Conservation (phyloP, 2,113 vertebrate species). For the Lepisosteus oculatus region DNA sequence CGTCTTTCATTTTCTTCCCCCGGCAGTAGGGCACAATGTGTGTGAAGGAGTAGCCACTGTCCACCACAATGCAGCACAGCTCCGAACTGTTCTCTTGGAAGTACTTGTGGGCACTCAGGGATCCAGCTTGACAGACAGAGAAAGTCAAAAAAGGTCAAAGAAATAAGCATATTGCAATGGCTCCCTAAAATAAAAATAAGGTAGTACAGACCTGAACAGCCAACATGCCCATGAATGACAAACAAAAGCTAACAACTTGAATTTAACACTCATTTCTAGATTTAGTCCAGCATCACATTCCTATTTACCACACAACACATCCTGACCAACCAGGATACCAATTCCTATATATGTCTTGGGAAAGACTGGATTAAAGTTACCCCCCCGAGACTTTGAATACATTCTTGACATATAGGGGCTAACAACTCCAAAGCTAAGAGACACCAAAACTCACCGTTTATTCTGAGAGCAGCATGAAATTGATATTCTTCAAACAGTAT, state of each 20-base stretch:
- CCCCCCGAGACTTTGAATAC: too few relatives aligned
- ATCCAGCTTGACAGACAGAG: slow-evolving; percentile 73
- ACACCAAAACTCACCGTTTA: slow-evolving; percentile 73
- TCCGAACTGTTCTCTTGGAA: slow-evolving; percentile 84
- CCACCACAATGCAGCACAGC: slow-evolving; percentile 91
- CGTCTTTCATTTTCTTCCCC: slow-evolving; percentile 93
- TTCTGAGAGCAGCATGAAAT: slow-evolving; percentile 90
- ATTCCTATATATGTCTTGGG: too few relatives aligned
- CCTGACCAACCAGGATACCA: too few relatives aligned
- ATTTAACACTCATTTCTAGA: too few relatives aligned
- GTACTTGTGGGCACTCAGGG: slow-evolving; percentile 85
- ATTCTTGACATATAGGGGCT: too few relatives aligned
- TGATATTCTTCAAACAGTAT: slow-evolving; percentile 98
- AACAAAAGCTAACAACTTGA: too few relatives aligned
- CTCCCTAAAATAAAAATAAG: neutral
- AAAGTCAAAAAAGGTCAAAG: neutral
- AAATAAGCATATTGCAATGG: neutral
- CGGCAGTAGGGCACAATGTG: slow-evolving; percentile 91
- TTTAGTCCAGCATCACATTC: too few relatives aligned
- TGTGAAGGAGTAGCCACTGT: slow-evolving; percentile 95
- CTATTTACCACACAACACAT: too few relatives aligned
- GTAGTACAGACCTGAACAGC: too few relatives aligned
- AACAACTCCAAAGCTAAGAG: too few relatives aligned
- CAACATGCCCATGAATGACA: too few relatives aligned
- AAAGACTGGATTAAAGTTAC: too few relatives aligned